Percentiles rank a stretch among this genome's conserved stretches.
These are phyloP conservation scores for Barypeithes pellucidus DNA, from an alignment of 2,888 invertebrate species.

Conservation along the genomic window DNA sequence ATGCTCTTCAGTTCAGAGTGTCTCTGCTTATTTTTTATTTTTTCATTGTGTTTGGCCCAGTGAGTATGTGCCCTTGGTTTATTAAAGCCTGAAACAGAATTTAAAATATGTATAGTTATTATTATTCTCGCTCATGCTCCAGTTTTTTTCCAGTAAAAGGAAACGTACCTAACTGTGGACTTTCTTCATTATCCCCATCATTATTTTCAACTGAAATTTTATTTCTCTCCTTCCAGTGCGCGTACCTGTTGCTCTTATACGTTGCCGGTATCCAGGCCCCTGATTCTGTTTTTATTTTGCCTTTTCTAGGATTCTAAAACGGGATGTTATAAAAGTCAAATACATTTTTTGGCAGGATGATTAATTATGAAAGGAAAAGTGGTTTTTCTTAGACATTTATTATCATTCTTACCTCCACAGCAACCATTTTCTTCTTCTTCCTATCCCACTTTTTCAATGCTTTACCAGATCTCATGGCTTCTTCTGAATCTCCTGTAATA, in stretches of 20 bases:
- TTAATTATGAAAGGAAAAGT: too few species aligned
- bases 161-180: constrained; percentile 35
- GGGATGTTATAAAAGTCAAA: too few species aligned
- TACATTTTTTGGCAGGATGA: too few species aligned
- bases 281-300: constrained; percentile 95
- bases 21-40: constrained; percentile 76
- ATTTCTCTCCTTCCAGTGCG: constrained; percentile 87
- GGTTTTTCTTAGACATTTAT: too few species aligned
- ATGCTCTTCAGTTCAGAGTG: constrained; percentile 79
- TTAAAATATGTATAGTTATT: too few species aligned
- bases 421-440: constrained; percentile 95
- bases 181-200: constrained; percentile 71
- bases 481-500: constrained; percentile 86
- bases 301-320: constrained; percentile 74
- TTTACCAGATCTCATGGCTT: constrained; percentile 75
- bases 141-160: not conserved
- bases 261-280: constrained; percentile 95
- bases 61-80: constrained; percentile 76
- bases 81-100: constrained; percentile 54
- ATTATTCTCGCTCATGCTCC: too few species aligned
- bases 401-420: constrained; percentile 73
- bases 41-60: constrained; percentile 87
- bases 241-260: constrained; percentile 93
- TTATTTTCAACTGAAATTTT: constrained; percentile 72
- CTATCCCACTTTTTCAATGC: constrained; percentile 91